Percentiles rank a stretch among this genome's conserved stretches.
phyloP scores from a whole-genome alignment of 1,140 invertebrate genomes.

The Himalopsyche phryganea region DNA sequence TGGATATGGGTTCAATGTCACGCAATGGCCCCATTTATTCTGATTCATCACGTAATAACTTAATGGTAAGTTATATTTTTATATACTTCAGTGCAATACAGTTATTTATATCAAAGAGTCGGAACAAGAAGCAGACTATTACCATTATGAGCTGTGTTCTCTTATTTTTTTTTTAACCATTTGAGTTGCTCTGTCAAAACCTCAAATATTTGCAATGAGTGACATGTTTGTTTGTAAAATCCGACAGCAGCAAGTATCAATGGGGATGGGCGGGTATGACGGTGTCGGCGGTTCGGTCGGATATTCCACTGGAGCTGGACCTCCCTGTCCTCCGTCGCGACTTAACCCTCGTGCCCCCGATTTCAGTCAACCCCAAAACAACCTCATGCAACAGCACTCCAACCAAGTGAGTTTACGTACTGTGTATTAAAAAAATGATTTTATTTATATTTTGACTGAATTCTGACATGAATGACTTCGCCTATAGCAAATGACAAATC shows the following conservation, averaged over 20 bases:
- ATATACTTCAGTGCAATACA: too few species aligned
- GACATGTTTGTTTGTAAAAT: neutral
- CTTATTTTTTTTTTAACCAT: too few species aligned
- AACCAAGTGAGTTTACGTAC: constrained; percentile 10
- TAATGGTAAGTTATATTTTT: constrained; percentile 39
- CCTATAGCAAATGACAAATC: too few species aligned
- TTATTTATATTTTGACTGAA: neutral
- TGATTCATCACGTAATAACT: constrained; percentile 48
- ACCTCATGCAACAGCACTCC: constrained; percentile 49
- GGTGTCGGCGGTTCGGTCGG: constrained; percentile 41
- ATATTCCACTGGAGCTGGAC: constrained; percentile 42
- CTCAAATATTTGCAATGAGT: too few species aligned
- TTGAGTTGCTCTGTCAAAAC: too few species aligned
- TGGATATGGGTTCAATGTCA: constrained; percentile 46
- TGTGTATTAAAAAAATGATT: neutral
- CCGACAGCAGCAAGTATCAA: constrained; percentile 11
- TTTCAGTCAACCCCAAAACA: constrained; percentile 55
- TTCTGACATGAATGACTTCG: too few species aligned
- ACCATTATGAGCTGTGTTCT: too few species aligned
- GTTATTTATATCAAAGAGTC: too few species aligned
- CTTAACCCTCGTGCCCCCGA: constrained; percentile 86
- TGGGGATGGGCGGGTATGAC: constrained; percentile 38
- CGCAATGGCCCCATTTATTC: constrained; percentile 50
- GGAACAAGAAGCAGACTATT: too few species aligned
- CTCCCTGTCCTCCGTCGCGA: constrained; percentile 62